phyloP scores from a whole-genome alignment of 2,888 invertebrate species.

The Phengaris alcon region DNA sequence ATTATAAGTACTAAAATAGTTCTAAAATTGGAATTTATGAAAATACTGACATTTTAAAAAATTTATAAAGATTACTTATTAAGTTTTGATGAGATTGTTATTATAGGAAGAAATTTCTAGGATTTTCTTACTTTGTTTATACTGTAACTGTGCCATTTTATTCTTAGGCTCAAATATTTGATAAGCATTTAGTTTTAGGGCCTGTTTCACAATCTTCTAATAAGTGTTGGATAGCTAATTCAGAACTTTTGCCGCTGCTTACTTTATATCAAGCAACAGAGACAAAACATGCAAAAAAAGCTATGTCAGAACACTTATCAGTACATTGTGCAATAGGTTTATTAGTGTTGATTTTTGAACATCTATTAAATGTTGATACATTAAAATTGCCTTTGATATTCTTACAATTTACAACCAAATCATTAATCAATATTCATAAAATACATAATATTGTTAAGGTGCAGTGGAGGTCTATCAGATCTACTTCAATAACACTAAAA shows the following conservation, averaged over 20 bases:
- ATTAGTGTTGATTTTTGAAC: neutral
- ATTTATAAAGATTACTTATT: neutral
- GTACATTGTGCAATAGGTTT: no score
- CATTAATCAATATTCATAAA: no score
- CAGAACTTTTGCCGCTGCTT: no score
- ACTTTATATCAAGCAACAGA: no score
- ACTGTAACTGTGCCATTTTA: neutral
- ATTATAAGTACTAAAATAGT: neutral
- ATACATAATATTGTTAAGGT: neutral
- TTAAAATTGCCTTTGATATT: neutral
- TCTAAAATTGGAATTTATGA: neutral
- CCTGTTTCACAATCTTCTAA: no score
- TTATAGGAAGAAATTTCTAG: neutral
- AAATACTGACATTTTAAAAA: neutral
- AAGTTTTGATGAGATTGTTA: neutral
- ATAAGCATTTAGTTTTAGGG: neutral
- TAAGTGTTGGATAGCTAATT: no score
- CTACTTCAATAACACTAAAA: neutral
- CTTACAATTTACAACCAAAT: neutral
- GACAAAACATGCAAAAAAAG: no score
- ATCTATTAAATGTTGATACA: neutral
- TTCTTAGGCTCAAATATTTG: neutral
- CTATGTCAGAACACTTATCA: no score
- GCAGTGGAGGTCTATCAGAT: constrained; percentile 5
- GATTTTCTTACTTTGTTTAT: neutral